phyloP scores from a whole-genome alignment of 1,140 invertebrate species.

The Hypsibius dujardini region DNA sequence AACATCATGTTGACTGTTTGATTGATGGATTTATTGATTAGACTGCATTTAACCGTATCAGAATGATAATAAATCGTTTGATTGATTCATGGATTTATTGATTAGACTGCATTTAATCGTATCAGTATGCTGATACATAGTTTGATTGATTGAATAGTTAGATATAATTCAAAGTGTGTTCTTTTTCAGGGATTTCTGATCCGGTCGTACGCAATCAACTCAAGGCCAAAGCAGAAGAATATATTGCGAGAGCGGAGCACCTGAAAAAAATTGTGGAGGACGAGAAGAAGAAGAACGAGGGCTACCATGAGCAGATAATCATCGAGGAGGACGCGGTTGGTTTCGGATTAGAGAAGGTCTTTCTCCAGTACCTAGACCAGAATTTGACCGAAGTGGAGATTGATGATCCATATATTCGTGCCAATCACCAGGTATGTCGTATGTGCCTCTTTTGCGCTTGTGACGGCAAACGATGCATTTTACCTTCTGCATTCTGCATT shows the following conservation, averaged over 20 bases:
- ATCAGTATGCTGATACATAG: not conserved
- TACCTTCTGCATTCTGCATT: too few relatives aligned
- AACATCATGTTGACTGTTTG: too few relatives aligned
- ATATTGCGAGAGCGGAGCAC: constrained; percentile 61
- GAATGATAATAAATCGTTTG: too few relatives aligned
- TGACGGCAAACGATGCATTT: too few relatives aligned
- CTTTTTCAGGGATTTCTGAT: constrained; percentile 19
- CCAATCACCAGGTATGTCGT: constrained; percentile 54
- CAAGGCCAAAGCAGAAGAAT: constrained; percentile 42
- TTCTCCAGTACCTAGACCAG: constrained; percentile 58
- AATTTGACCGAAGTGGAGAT: constrained; percentile 49
- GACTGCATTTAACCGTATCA: too few relatives aligned
- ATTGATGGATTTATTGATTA: too few relatives aligned
- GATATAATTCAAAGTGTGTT: constrained; percentile 19
- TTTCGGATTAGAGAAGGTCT: constrained; percentile 55
- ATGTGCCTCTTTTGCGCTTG: too few relatives aligned
- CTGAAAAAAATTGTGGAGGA: constrained; percentile 50
- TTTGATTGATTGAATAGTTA: constrained; percentile 10
- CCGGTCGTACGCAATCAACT: constrained; percentile 38
- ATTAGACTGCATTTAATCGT: constrained; percentile 12
- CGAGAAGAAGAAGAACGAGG: constrained; percentile 41
- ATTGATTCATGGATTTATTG: too few relatives aligned
- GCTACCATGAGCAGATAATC: constrained; percentile 55
- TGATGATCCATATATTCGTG: constrained; percentile 69
- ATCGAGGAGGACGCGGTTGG: constrained; percentile 58